Conservation (phyloP, 1,140 invertebrate species). For the Microplitis demolitor region DNA sequence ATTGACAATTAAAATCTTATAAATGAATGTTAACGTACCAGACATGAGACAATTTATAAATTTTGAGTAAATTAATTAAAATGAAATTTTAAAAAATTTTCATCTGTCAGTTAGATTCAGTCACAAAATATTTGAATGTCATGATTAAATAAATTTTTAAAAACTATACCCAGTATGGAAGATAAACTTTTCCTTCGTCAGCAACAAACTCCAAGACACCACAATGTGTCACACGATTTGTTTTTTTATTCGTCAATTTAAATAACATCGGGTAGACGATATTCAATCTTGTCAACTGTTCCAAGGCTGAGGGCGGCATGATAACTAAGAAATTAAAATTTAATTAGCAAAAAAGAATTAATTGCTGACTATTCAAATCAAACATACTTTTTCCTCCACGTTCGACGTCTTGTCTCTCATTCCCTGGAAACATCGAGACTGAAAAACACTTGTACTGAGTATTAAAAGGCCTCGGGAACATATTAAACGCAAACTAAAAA, state of each 20-base stretch:
- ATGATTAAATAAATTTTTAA: slow-evolving; percentile 9
- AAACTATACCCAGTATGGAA: slow-evolving; percentile 90
- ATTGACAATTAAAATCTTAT: slow-evolving; percentile 17
- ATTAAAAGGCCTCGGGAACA: slow-evolving; percentile 85
- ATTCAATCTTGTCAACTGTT: slow-evolving; percentile 90
- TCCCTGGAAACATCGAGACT: slow-evolving; percentile 93
- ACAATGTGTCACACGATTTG: slow-evolving; percentile 89
- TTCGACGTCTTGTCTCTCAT: slow-evolving; percentile 95
- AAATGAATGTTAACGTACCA: neutral
- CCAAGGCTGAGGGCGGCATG: slow-evolving; percentile 95
- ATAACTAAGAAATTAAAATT: slow-evolving; percentile 73
- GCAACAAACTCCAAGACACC: slow-evolving; percentile 99
- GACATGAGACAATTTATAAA: too few species aligned
- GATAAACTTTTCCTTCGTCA: slow-evolving; percentile 96
- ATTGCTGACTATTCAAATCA: slow-evolving; percentile 9
- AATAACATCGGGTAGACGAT: slow-evolving; percentile 99
- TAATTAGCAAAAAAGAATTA: slow-evolving; percentile 8
- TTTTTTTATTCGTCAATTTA: slow-evolving; percentile 90
- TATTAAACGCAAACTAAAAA: slow-evolving; percentile 81
- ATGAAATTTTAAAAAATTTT: too few species aligned
- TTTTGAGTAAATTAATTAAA: too few species aligned
- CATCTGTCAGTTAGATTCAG: neutral
- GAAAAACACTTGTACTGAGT: slow-evolving; percentile 89
- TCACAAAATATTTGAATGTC: slow-evolving; percentile 3
- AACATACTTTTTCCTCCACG: slow-evolving; percentile 92